Percentiles rank a stretch among this genome's conserved stretches.
These are phyloP conservation scores for Hylaea fasciaria DNA, from an alignment of 2,888 invertebrate species.

Conservation along the genomic window DNA sequence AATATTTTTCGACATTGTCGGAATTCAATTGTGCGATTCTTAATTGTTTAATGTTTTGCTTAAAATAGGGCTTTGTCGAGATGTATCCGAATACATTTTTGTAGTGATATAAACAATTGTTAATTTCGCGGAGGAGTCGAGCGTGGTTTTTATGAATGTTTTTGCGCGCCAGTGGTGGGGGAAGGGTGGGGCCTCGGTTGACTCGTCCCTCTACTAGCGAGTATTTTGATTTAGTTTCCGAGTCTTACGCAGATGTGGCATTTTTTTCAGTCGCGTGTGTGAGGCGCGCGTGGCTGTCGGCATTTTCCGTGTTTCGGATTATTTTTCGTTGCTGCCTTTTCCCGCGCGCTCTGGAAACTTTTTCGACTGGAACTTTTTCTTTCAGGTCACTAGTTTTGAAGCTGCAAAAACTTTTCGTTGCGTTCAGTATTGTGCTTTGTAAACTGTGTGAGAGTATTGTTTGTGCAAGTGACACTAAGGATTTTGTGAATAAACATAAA, in stretches of 20 bases:
- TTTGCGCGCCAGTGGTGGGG: slow-evolving; percentile 79
- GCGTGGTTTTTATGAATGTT: slow-evolving; percentile 82
- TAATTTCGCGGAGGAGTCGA: slow-evolving; percentile 79
- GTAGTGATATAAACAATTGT: slow-evolving; percentile 77
- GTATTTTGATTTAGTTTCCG: slow-evolving; percentile 85
- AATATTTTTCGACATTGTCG: slow-evolving; percentile 78
- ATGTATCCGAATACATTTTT: slow-evolving; percentile 73
- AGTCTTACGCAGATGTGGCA: slow-evolving; percentile 83
- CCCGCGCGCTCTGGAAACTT: slow-evolving; percentile 58
- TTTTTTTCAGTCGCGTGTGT: slow-evolving; percentile 84
- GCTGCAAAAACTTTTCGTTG: slow-evolving; percentile 44
- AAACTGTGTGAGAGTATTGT: slow-evolving; percentile 46
- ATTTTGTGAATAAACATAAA: slow-evolving; percentile 54
- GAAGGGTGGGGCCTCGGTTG: slow-evolving; percentile 80
- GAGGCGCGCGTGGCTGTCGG: slow-evolving; percentile 74
- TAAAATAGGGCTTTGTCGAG: slow-evolving; percentile 70
- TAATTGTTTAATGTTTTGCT: slow-evolving; percentile 75
- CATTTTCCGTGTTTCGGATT: slow-evolving; percentile 63
- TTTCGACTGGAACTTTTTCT: slow-evolving; percentile 57
- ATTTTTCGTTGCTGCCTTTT: slow-evolving; percentile 58
- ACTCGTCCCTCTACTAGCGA: slow-evolving; percentile 83
- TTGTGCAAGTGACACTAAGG: slow-evolving; percentile 62
- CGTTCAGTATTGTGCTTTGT: slow-evolving; percentile 51
- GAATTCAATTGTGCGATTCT: slow-evolving; percentile 74
- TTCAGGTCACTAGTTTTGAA: slow-evolving; percentile 56